A percentile compares a stretch with the other conserved stretches of the same genome.
phyloP scores from a whole-genome alignment of 2,113 vertebrate genomes.

The human region GRCh38 chr3:194863501-194864000 shows the following conservation, averaged over 20 bases:
- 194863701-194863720: neutral
- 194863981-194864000: neutral
- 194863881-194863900: neutral
- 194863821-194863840: neutral
- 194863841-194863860: conserved; percentile 1
- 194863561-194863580: neutral
- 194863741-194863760: neutral
- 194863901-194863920: neutral
- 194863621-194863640: neutral
- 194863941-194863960: neutral
- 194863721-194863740: neutral
- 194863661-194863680: neutral
- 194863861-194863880: neutral
- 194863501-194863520: neutral
- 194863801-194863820: neutral
- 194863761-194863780: neutral
- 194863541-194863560: neutral
- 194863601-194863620: neutral
- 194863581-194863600: neutral
- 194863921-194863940: neutral
- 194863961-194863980: neutral
- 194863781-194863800: neutral
- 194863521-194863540: neutral
- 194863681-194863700: neutral
- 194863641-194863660: neutral